Conservation (phyloP, 2,888 invertebrate genomes). For the Leuctra nigra region DNA sequence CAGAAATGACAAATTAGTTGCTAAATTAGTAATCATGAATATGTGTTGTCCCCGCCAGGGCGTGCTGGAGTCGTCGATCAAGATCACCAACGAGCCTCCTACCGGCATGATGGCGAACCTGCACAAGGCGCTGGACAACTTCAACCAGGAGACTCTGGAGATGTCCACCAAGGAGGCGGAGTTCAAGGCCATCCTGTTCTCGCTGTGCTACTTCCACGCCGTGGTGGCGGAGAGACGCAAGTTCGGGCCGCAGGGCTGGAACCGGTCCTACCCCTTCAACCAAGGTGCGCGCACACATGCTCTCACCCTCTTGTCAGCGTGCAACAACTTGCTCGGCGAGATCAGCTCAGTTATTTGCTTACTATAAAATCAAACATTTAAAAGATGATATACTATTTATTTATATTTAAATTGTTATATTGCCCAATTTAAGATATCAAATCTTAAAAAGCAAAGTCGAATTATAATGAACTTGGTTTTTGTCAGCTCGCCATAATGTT, state of each 20-base stretch:
- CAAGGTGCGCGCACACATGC: constrained; percentile 44
- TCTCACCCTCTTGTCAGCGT: too few species aligned
- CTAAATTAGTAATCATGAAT: too few species aligned
- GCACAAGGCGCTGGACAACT: constrained; percentile 88
- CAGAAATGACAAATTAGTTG: too few species aligned
- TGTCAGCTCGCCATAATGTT: too few species aligned
- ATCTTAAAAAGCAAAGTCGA: too few species aligned
- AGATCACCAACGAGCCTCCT: constrained; percentile 94
- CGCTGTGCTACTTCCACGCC: constrained; percentile 91
- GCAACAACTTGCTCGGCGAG: too few species aligned
- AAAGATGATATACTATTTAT: too few species aligned
- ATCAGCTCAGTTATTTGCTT: too few species aligned
- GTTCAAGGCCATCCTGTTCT: constrained; percentile 83
- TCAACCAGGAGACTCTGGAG: constrained; percentile 86
- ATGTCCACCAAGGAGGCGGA: constrained; percentile 90
- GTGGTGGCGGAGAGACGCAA: constrained; percentile 88
- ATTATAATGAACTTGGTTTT: too few species aligned
- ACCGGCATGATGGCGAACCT: constrained; percentile 92
- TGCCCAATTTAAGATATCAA: too few species aligned
- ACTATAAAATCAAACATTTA: too few species aligned
- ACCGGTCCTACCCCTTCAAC: constrained; percentile 58
- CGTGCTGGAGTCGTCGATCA: constrained; percentile 86
- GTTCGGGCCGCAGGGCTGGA: constrained; percentile 94
- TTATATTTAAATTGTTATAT: not conserved
- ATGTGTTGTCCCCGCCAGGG: too few species aligned